Evolutionary conservation across 2,888 invertebrate genomes (phyloP).

Genomic region (Drosophila anceps): DNA sequence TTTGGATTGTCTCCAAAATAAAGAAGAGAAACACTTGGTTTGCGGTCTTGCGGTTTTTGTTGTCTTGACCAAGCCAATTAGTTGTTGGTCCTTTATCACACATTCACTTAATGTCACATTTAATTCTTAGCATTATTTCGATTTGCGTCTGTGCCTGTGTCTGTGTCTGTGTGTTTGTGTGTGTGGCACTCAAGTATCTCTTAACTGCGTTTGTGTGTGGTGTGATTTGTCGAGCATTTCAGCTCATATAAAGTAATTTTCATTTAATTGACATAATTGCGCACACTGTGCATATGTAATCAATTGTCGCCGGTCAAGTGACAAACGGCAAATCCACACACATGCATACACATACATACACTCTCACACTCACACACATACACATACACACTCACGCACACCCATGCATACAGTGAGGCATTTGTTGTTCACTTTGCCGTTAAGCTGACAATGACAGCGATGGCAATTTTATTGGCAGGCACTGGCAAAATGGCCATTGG

Average conservation of each 20-base stretch:
- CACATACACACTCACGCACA: slow-evolving; percentile 1
- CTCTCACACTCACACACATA: background rate
- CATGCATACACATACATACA: background rate
- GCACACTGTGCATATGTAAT: slow-evolving; percentile 80
- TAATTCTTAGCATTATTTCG: slow-evolving; percentile 37
- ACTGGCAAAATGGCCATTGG: slow-evolving; percentile 74
- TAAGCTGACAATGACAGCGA: slow-evolving; percentile 80
- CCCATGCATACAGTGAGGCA: slow-evolving; percentile 22
- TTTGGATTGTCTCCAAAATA: background rate
- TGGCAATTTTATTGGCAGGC: slow-evolving; percentile 78
- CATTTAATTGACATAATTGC: slow-evolving; percentile 80
- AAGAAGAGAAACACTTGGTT: background rate
- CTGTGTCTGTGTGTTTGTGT: background rate
- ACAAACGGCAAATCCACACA: slow-evolving; percentile 43
- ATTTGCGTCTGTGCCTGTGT: background rate
- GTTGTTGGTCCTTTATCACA: slow-evolving; percentile 25
- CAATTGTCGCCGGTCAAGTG: slow-evolving; percentile 67
- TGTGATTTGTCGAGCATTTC: slow-evolving; percentile 45
- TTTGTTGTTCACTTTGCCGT: slow-evolving; percentile 76
- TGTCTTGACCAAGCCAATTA: slow-evolving; percentile 59
- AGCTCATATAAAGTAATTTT: slow-evolving; percentile 72
- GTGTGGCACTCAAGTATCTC: slow-evolving; percentile 34
- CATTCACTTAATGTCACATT: slow-evolving; percentile 31
- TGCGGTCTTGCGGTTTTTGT: slow-evolving; percentile 33
- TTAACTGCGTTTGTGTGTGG: slow-evolving; percentile 8